Percentiles rank a stretch among this genome's conserved stretches.
Evolutionary conservation across 1,140 invertebrate species (phyloP).

Genomic region (Drosophila bifasciata): DNA sequence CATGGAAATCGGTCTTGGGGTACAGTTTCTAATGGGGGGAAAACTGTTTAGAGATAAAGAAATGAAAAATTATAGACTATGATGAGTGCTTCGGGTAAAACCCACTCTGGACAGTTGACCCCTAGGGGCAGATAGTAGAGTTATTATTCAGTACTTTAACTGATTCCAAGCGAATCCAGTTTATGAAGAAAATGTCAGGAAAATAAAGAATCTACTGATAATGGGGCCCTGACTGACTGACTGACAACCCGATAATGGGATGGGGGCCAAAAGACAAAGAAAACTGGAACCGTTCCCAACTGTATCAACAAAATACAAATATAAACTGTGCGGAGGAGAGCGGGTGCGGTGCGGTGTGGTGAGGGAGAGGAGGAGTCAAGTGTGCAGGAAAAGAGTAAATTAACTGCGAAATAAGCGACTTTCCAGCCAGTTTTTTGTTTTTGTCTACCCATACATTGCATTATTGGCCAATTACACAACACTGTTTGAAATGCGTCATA

Average conservation of each 20-base stretch:
- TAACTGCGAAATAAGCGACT: constrained; percentile 24
- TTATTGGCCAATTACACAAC: too few relatives aligned
- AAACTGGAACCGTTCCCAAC: constrained; percentile 31
- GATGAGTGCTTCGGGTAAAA: background rate
- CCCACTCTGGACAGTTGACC: constrained; percentile 11
- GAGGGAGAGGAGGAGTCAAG: background rate
- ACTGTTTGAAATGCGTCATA: too few relatives aligned
- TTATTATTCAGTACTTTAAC: constrained; percentile 11
- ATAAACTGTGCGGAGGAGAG: background rate
- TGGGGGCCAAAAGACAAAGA: constrained; percentile 8
- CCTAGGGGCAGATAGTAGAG: constrained; percentile 15
- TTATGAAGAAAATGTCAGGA: background rate
- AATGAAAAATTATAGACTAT: too few relatives aligned
- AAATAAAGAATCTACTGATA: constrained; percentile 31
- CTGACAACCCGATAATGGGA: constrained; percentile 13
- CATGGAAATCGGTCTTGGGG: too few relatives aligned
- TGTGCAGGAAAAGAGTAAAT: constrained; percentile 34
- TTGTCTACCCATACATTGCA: background rate
- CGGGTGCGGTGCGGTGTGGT: too few relatives aligned
- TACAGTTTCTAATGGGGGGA: too few relatives aligned
- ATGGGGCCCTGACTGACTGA: constrained; percentile 13
- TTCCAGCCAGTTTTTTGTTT: too few relatives aligned
- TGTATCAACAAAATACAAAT: constrained; percentile 34
- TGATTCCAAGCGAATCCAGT: constrained; percentile 17
- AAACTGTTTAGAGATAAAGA: too few relatives aligned